Evolutionary conservation across 2,888 invertebrate genomes (phyloP).

Genomic region (Sesia apiformis): DNA sequence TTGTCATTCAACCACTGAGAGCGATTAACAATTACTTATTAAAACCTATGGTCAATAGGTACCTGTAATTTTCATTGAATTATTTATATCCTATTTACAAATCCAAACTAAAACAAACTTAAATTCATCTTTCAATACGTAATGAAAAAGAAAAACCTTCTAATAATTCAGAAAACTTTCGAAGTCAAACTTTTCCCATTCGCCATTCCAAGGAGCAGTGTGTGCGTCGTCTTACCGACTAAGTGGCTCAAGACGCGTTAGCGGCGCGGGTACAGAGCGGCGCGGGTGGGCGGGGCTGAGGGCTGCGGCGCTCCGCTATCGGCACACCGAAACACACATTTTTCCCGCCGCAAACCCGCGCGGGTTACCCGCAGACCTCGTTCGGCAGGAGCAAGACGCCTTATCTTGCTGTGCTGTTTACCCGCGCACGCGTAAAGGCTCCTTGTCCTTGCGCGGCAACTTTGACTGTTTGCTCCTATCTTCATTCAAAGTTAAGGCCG

Average conservation of each 20-base stretch:
- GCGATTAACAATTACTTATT: too few species aligned
- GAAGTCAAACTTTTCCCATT: neutral
- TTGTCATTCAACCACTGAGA: too few species aligned
- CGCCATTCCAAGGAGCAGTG: constrained; percentile 25
- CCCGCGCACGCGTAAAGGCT: constrained; percentile 45
- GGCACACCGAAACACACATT: constrained; percentile 76
- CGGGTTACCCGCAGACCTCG: constrained; percentile 74
- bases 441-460: constrained; percentile 39
- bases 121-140: too few species aligned
- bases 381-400: constrained; percentile 45
- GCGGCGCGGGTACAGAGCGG: constrained; percentile 49
- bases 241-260: constrained; percentile 74
- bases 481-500: neutral
- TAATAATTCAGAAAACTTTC: too few species aligned
- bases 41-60: too few species aligned
- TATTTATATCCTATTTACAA: too few species aligned
- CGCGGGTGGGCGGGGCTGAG: constrained; percentile 43
- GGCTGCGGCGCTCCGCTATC: constrained; percentile 68
- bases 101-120: too few species aligned
- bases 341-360: constrained; percentile 76
- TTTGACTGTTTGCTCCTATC: constrained; percentile 42
- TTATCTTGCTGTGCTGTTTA: constrained; percentile 24
- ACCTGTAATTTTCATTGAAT: too few species aligned
- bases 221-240: constrained; percentile 66
- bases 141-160: too few species aligned